phyloP scores from a whole-genome alignment of 1,140 invertebrate species.

The Drosophila ironensis region DNA sequence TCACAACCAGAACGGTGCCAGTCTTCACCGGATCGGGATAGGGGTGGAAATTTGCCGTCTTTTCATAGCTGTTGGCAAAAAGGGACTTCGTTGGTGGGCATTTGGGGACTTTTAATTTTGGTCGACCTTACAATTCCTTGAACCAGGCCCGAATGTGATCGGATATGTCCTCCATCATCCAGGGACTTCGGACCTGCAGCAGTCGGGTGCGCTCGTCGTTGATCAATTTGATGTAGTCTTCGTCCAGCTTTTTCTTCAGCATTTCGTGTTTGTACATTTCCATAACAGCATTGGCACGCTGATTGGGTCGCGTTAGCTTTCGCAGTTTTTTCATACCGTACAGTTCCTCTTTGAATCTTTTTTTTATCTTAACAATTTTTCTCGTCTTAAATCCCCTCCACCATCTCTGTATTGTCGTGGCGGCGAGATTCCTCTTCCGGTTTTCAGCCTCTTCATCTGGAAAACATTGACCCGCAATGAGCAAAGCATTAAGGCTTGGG shows the following conservation, averaged over 20 bases:
- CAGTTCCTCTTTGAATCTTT: conserved; percentile 77
- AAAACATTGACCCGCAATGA: too few relatives aligned
- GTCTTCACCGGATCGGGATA: conserved; percentile 83
- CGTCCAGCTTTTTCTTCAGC: conserved; percentile 69
- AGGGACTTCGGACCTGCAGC: conserved; percentile 83
- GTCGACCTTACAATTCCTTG: conserved; percentile 83
- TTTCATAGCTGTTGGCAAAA: conserved; percentile 82
- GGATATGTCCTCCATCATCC: conserved; percentile 87
- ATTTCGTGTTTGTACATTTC: conserved; percentile 82
- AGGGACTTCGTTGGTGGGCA: too few relatives aligned
- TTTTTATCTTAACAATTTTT: conserved; percentile 70
- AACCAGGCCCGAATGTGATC: conserved; percentile 88
- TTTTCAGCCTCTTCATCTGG: conserved; percentile 21
- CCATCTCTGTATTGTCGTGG: conserved; percentile 82
- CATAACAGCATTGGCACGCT: conserved; percentile 47
- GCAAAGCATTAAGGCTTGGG: not conserved
- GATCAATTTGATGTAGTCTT: conserved; percentile 83
- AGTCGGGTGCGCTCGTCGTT: conserved; percentile 84
- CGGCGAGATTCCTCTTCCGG: conserved; percentile 57
- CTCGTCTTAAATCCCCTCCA: conserved; percentile 82
- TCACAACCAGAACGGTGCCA: conserved; percentile 83
- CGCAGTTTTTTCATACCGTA: conserved; percentile 81
- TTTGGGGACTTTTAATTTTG: too few relatives aligned
- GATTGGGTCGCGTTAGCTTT: conserved; percentile 45
- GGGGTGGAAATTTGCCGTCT: conserved; percentile 83